A percentile compares a stretch with the other conserved stretches of the same genome.
Conservation (phyloP, 2,113 vertebrate genomes). For the Agapornis roseicollis region DNA sequence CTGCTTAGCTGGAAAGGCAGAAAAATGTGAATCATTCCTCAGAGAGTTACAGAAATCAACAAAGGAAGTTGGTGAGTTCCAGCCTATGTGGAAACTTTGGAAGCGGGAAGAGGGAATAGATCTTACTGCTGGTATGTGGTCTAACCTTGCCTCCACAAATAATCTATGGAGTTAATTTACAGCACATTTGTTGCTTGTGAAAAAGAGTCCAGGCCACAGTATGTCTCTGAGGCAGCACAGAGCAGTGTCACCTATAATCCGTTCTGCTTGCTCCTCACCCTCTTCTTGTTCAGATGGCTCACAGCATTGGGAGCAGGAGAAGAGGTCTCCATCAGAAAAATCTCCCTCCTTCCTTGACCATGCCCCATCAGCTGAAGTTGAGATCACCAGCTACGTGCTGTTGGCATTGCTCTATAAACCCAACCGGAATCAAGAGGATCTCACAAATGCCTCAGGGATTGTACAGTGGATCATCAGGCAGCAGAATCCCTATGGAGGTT, state of each 20-base stretch:
- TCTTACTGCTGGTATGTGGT: neutral
- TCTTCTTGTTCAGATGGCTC: conserved; percentile 36
- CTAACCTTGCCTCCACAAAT: neutral
- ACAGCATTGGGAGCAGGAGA: conserved; percentile 50
- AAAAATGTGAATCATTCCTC: conserved; percentile 61
- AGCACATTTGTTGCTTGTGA: neutral
- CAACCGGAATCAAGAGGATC: conserved; percentile 8
- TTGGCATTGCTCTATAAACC: conserved; percentile 77
- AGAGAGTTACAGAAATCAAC: conserved; percentile 45
- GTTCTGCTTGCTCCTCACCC: neutral
- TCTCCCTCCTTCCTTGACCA: neutral
- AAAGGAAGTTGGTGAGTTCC: conserved; percentile 57
- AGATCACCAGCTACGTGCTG: conserved; percentile 81
- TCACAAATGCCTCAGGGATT: conserved; percentile 71
- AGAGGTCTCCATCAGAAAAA: neutral
- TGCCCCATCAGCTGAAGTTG: conserved; percentile 66
- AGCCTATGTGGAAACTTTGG: neutral
- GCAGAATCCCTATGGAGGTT: conserved; percentile 86
- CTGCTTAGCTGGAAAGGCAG: conserved; percentile 75
- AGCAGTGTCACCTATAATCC: neutral
- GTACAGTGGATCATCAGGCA: conserved; percentile 82
- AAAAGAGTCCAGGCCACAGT: neutral
- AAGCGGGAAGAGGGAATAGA: neutral
- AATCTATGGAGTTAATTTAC: neutral
- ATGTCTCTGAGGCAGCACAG: neutral